phyloP scores from a whole-genome alignment of 2,113 vertebrate species.

The Microcebus ravelobensis region DNA sequence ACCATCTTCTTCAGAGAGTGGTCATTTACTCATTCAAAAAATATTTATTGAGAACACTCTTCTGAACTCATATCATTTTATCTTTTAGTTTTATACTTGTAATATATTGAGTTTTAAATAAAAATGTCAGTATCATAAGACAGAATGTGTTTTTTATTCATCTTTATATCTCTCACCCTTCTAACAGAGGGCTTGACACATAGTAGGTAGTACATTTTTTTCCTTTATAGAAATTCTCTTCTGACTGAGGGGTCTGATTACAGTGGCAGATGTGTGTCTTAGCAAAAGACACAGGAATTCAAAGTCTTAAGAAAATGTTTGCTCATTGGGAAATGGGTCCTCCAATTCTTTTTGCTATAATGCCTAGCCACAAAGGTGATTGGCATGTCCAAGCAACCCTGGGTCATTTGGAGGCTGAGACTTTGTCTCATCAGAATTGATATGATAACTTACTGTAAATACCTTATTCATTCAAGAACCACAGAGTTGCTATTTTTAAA shows the following conservation, averaged over 20 bases:
- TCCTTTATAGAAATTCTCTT: constrained; percentile 25
- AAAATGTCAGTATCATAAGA: constrained; percentile 53
- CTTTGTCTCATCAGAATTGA: background rate
- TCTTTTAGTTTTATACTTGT: constrained; percentile 60
- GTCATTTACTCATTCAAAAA: constrained; percentile 62
- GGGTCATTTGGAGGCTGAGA: background rate
- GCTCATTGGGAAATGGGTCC: background rate
- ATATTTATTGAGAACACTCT: constrained; percentile 57
- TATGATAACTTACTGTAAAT: background rate
- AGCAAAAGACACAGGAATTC: background rate
- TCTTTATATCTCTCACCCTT: constrained; percentile 29
- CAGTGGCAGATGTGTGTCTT: background rate
- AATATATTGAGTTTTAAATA: constrained; percentile 63
- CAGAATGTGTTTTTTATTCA: constrained; percentile 57
- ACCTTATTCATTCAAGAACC: background rate
- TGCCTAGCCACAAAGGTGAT: background rate
- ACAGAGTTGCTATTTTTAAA: background rate
- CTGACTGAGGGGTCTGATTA: background rate
- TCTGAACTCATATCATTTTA: constrained; percentile 64
- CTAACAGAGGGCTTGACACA: constrained; percentile 7
- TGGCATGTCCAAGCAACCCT: background rate
- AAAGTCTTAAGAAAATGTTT: background rate
- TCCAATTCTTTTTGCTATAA: background rate
- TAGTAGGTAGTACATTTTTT: constrained; percentile 1
- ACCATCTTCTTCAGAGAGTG: constrained; percentile 53